Conservation (phyloP, 30 jellyfish, hydroid and myxozoan species). For the Hydra vulgaris region DNA sequence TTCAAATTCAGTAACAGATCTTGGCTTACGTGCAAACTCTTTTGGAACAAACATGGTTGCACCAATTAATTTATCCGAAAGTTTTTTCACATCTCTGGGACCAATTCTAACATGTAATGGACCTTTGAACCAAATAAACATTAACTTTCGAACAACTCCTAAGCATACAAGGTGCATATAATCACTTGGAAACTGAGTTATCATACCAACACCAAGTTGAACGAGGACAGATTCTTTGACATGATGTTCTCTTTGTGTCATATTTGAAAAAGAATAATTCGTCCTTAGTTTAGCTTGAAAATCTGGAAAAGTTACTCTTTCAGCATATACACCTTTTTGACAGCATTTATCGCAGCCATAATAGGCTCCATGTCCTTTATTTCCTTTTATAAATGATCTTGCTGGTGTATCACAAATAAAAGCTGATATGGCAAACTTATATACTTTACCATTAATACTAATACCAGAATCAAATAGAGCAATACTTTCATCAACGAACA, state of each 20-base stretch:
- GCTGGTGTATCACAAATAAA: neutral
- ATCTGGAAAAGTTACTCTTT: neutral
- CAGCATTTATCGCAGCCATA: neutral
- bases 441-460: neutral
- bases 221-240: neutral
- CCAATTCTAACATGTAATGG: neutral
- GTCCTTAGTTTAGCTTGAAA: neutral
- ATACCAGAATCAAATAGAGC: neutral
- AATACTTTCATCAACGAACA: neutral
- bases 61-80: neutral
- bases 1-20: conserved; percentile 25
- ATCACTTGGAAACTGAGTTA: neutral
- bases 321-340: neutral
- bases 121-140: neutral
- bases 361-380: neutral
- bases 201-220: neutral
- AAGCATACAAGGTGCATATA: neutral
- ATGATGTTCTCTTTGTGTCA: neutral
- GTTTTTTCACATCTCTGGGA: neutral
- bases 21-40: conserved; percentile 43
- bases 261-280: neutral
- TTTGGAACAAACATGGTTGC: conserved; percentile 12
- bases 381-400: neutral
- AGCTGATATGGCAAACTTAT: neutral
- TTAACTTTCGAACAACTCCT: neutral